Conservation (phyloP, 2,888 invertebrate species). For the Ichneumoninae sp. region DNA sequence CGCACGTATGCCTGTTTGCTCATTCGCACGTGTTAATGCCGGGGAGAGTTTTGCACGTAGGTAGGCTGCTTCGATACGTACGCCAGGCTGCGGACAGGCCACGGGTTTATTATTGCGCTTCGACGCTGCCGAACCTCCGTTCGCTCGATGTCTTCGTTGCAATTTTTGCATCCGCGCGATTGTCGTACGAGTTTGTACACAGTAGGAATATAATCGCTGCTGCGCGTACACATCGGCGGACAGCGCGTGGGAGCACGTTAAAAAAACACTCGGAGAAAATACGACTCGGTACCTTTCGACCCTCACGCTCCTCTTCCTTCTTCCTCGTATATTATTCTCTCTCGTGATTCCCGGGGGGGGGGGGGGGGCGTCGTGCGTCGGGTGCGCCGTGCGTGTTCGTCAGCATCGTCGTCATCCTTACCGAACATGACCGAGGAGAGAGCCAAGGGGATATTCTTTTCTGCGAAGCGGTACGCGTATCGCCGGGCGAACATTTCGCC, state of each 20-base stretch:
- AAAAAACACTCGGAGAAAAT: background rate
- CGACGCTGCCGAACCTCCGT: background rate
- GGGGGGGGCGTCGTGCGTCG: slow-evolving; percentile 25
- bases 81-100: slow-evolving; percentile 15
- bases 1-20: slow-evolving; percentile 33
- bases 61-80: slow-evolving; percentile 1
- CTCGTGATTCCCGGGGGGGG: slow-evolving; percentile 15
- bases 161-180: background rate
- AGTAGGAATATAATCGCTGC: slow-evolving; percentile 23
- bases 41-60: slow-evolving; percentile 35
- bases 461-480: slow-evolving; percentile 58
- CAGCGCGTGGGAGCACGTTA: slow-evolving; percentile 33
- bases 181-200: background rate
- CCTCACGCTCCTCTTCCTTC: background rate
- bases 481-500: slow-evolving; percentile 47
- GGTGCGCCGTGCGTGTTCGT: slow-evolving; percentile 11
- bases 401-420: slow-evolving; percentile 16
- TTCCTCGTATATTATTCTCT: background rate
- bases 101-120: slow-evolving; percentile 40
- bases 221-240: slow-evolving; percentile 10
- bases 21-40: slow-evolving; percentile 7
- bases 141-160: slow-evolving; percentile 8
- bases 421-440: background rate
- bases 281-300: slow-evolving; percentile 17
- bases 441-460: slow-evolving; percentile 29